A percentile compares a stretch with the other conserved stretches of the same genome.
These are phyloP conservation scores for Lagopus leucura DNA, from an alignment of 2,113 vertebrate genomes.

Conservation along the genomic window DNA sequence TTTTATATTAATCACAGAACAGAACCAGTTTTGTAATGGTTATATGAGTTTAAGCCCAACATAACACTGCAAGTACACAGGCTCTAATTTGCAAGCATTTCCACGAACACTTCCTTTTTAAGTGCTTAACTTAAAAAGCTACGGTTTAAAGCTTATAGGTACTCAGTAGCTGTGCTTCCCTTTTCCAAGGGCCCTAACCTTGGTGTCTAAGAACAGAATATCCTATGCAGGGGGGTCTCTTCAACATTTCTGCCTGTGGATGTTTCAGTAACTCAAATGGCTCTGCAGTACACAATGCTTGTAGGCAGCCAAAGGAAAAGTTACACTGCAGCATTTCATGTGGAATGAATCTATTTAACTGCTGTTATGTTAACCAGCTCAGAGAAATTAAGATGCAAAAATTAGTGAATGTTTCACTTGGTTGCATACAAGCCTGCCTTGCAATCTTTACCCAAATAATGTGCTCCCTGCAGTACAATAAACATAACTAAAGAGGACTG, in stretches of 20 bases:
- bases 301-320: neutral
- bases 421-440: neutral
- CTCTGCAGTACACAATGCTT: neutral
- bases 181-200: neutral
- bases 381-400: constrained; percentile 19
- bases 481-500: neutral
- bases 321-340: neutral
- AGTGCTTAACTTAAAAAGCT: neutral
- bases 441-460: neutral
- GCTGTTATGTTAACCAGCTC: neutral
- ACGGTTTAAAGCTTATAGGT: neutral
- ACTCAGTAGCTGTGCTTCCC: neutral
- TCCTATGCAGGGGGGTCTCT: neutral
- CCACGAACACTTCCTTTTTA: neutral
- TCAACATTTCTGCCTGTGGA: neutral
- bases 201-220: neutral
- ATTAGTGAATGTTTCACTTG: neutral
- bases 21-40: neutral
- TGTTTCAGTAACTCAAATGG: neutral
- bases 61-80: neutral
- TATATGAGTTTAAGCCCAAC: neutral
- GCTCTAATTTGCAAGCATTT: neutral
- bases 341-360: neutral
- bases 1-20: neutral
- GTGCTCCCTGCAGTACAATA: neutral